phyloP scores from a whole-genome alignment of 2,888 invertebrate species.

The Taphrorychus bicolor region DNA sequence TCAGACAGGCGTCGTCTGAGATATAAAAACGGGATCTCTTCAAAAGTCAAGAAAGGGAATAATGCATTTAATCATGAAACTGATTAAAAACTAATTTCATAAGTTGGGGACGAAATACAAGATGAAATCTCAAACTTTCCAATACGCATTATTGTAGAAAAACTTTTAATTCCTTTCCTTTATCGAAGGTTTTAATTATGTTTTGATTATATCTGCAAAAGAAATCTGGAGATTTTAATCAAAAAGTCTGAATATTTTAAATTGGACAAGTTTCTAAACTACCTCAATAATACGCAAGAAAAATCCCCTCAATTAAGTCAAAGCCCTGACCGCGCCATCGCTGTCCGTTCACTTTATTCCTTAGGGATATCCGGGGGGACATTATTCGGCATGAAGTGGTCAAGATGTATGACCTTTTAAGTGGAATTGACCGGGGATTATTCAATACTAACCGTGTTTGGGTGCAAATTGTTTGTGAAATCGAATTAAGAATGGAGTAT shows the following conservation, averaged over 20 bases:
- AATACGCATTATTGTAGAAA: slow-evolving; percentile 34
- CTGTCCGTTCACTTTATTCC: slow-evolving; percentile 13
- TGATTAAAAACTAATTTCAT: slow-evolving; percentile 43
- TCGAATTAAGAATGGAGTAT: slow-evolving; percentile 33
- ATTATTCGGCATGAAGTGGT: slow-evolving; percentile 30
- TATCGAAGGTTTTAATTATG: slow-evolving; percentile 32
- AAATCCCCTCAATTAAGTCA: not conserved
- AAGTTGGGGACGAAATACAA: slow-evolving; percentile 36
- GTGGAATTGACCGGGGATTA: slow-evolving; percentile 34
- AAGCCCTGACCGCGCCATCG: too few species aligned
- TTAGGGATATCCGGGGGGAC: slow-evolving; percentile 9
- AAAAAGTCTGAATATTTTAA: not conserved
- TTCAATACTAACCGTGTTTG: slow-evolving; percentile 36
- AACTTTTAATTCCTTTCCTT: slow-evolving; percentile 21
- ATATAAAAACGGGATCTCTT: slow-evolving; percentile 17
- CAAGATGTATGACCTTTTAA: slow-evolving; percentile 33
- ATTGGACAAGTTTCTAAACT: too few species aligned
- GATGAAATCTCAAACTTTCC: slow-evolving; percentile 34
- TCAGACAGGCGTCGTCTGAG: not conserved
- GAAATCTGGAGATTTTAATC: not conserved
- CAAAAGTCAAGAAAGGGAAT: slow-evolving; percentile 30
- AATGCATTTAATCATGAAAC: slow-evolving; percentile 43
- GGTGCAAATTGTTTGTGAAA: slow-evolving; percentile 36
- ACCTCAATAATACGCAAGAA: not conserved
- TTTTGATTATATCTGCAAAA: slow-evolving; percentile 19